These are phyloP conservation scores for Bombus impatiens DNA, from an alignment of 1,140 invertebrate genomes.

Conservation along the genomic window DNA sequence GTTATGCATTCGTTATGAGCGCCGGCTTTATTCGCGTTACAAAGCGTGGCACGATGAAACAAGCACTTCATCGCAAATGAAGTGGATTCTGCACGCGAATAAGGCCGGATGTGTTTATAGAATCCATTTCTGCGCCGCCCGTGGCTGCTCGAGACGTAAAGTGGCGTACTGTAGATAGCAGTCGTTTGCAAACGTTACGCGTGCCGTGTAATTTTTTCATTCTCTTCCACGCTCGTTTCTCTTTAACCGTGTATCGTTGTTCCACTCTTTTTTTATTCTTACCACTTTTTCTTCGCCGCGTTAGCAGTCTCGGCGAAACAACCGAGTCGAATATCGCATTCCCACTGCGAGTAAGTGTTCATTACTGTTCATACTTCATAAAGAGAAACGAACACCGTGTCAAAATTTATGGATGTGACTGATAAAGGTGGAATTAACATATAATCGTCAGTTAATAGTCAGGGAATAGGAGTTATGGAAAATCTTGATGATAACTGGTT, in stretches of 20 bases:
- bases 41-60: conserved; percentile 16
- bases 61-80: conserved; percentile 35
- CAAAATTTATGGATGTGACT: neutral
- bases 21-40: conserved; percentile 14
- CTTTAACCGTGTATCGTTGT: conserved; percentile 20
- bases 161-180: conserved; percentile 34
- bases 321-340: conserved; percentile 18
- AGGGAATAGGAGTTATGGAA: neutral
- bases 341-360: neutral
- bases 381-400: neutral
- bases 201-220: conserved; percentile 38
- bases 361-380: neutral
- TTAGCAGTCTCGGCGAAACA: neutral
- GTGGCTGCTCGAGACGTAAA: conserved; percentile 16
- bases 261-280: neutral
- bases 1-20: conserved; percentile 35
- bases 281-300: neutral
- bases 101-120: conserved; percentile 47
- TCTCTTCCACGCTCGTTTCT: neutral
- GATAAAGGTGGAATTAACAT: neutral
- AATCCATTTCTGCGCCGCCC: conserved; percentile 32
- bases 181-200: conserved; percentile 45
- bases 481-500: neutral
- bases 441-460: neutral
- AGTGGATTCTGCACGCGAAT: conserved; percentile 30